These are phyloP conservation scores for Pipistrellus pipistrellus DNA, from an alignment of 2,797 vertebrate genomes.

Conservation along the genomic window DNA sequence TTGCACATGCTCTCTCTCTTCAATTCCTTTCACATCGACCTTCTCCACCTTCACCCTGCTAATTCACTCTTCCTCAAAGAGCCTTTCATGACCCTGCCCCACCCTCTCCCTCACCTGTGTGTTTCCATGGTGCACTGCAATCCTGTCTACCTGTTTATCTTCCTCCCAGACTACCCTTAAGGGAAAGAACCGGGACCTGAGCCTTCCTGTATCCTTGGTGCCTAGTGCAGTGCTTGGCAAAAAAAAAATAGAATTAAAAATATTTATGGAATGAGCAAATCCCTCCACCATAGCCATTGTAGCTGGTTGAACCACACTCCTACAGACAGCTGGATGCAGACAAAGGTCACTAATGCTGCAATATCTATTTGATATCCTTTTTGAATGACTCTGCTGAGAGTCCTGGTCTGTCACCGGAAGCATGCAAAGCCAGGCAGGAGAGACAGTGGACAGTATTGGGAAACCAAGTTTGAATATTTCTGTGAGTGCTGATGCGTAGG, in stretches of 20 bases:
- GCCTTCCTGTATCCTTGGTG: not conserved
- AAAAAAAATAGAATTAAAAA: not conserved
- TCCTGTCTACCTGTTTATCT: not conserved
- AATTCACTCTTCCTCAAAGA: not conserved
- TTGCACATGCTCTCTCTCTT: not conserved
- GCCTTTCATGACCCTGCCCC: not conserved
- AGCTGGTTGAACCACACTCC: not conserved
- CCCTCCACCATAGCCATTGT: not conserved
- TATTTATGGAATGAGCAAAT: not conserved
- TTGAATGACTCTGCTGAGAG: not conserved
- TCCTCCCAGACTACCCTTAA: not conserved
- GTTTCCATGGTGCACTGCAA: not conserved
- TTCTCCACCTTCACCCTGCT: not conserved
- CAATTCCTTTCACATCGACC: not conserved
- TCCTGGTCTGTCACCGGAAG: not conserved
- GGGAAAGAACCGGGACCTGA: not conserved
- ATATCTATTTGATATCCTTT: not conserved
- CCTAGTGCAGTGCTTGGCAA: not conserved
- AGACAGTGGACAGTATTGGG: accelerated
- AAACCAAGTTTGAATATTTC: not conserved
- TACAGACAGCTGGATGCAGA: not conserved
- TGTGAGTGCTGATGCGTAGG: not conserved
- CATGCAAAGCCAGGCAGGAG: not conserved
- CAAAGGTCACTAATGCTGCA: not conserved
- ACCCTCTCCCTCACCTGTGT: accelerated